Conservation (phyloP, 2,797 vertebrate species). For the Malacoctenus gilli region DNA sequence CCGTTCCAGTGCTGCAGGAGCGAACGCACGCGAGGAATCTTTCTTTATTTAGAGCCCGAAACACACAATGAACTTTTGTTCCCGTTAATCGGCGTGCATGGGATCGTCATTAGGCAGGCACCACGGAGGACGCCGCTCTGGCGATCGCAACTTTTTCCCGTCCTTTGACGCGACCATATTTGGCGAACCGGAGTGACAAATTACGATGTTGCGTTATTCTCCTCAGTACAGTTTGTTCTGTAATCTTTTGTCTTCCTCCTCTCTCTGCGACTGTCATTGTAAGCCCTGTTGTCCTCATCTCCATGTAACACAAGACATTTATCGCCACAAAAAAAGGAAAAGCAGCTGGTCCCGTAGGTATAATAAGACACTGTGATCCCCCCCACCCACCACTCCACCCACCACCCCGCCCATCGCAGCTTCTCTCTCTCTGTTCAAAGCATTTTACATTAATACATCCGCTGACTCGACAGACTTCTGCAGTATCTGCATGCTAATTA, state of each 20-base stretch:
- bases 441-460: neutral
- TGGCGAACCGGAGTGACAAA: neutral
- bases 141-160: conserved; percentile 3
- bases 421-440: too few species aligned
- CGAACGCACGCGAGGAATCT: neutral
- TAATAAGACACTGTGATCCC: neutral
- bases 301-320: too few species aligned
- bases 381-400: too few species aligned
- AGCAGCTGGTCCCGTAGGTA: too few species aligned
- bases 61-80: neutral
- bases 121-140: neutral
- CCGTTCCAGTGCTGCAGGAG: conserved; percentile 3
- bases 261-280: neutral
- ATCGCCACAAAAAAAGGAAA: too few species aligned
- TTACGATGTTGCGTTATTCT: neutral
- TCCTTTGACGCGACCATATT: too few species aligned
- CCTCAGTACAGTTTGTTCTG: conserved; percentile 8
- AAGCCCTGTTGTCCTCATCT: too few species aligned
- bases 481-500: neutral
- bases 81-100: conserved; percentile 1
- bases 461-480: neutral
- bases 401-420: too few species aligned
- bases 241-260: neutral
- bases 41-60: conserved; percentile 2
- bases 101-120: neutral